These are phyloP conservation scores for Aptenodytes forsteri DNA, from an alignment of 2,113 vertebrate genomes.

Conservation along the genomic window DNA sequence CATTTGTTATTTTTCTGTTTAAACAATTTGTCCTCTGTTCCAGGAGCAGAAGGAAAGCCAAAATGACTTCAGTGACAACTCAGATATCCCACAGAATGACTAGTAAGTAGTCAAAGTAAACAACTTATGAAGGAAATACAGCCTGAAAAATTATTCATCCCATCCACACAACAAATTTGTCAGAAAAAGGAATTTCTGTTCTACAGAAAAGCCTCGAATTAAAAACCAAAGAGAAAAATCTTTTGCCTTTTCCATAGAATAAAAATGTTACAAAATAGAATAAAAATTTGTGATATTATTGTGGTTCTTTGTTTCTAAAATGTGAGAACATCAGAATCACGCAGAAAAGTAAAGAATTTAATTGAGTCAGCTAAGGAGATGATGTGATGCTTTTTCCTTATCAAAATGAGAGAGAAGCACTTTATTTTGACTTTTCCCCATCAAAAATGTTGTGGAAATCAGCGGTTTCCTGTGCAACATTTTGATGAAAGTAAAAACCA, in stretches of 20 bases:
- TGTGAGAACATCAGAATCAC: neutral
- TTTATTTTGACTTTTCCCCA: conserved; percentile 23
- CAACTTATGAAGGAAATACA: neutral
- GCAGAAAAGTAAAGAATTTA: neutral
- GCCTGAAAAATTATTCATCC: conserved; percentile 5
- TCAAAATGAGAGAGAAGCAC: neutral
- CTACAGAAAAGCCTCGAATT: neutral
- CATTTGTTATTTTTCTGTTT: conserved; percentile 19
- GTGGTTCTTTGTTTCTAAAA: neutral
- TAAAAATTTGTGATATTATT: neutral
- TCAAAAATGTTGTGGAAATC: conserved; percentile 10
- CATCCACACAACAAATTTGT: neutral
- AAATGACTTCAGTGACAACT: conserved; percentile 18
- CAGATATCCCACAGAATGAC: conserved; percentile 9
- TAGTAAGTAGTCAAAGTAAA: conserved; percentile 37
- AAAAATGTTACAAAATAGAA: neutral
- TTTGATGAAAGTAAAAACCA: neutral
- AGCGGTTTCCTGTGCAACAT: neutral
- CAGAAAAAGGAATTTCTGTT: neutral
- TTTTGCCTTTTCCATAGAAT: neutral
- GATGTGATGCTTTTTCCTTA: neutral
- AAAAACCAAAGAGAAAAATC: neutral
- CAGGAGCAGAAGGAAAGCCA: conserved; percentile 3
- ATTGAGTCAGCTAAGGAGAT: neutral
- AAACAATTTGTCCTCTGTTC: conserved; percentile 30